A percentile compares a stretch with the other conserved stretches of the same genome.
phyloP scores from a whole-genome alignment of 1,140 invertebrate species.

The Zaprionus tsacasi region DNA sequence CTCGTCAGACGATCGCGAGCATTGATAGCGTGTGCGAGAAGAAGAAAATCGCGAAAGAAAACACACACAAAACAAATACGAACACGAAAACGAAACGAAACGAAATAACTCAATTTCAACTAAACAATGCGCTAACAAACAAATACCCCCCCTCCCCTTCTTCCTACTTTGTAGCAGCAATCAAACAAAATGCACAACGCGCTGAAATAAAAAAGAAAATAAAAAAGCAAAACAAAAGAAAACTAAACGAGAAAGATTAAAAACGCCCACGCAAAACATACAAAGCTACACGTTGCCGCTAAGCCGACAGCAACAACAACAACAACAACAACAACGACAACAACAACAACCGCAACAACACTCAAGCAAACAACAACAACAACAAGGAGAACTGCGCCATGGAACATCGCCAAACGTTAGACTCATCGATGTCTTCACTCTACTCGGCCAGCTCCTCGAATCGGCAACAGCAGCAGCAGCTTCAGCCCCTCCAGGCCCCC shows the following conservation, averaged over 20 bases:
- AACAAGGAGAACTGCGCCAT: constrained; percentile 43
- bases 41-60: constrained; percentile 43
- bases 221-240: constrained; percentile 42
- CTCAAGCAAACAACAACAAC: constrained; percentile 27
- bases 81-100: not conserved
- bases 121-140: constrained; percentile 20
- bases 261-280: constrained; percentile 72
- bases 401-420: constrained; percentile 78
- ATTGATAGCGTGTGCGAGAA: constrained; percentile 73
- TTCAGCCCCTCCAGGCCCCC: not conserved
- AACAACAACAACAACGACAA: constrained; percentile 21
- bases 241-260: constrained; percentile 71
- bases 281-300: constrained; percentile 63
- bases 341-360: constrained; percentile 51
- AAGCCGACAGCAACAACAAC: constrained; percentile 56
- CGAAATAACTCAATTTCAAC: constrained; percentile 26
- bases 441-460: constrained; percentile 77
- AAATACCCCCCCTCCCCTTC: not conserved
- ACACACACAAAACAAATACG: constrained; percentile 19
- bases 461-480: constrained; percentile 30
- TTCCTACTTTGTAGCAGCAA: not conserved
- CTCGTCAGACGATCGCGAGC: constrained; percentile 81
- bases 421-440: constrained; percentile 84
- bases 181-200: constrained; percentile 36
- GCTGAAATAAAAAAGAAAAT: constrained; percentile 26